Evolutionary conservation across 2,888 invertebrate species (phyloP), one percentile per base, ranked within the genome.

Genomic region (Sphaerophoria rueppellii): DNA sequence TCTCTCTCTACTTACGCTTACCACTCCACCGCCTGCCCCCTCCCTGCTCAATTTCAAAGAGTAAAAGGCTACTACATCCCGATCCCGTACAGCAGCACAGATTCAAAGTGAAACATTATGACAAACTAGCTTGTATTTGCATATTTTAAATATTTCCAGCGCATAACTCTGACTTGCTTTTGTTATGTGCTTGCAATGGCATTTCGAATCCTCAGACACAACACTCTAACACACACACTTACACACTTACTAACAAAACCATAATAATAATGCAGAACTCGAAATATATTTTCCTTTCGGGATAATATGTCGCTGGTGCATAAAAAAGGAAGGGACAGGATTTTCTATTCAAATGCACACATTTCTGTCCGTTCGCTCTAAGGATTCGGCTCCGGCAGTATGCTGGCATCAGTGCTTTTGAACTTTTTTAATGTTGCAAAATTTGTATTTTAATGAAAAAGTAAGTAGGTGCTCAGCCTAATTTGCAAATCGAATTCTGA

Each of bases 81-180:
- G 24, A 24, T 24, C 24, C 24, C 24, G 24, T 2, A 24, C 24
- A 24, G 14, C 7, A 4, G 32, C 12, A 14, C 14, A 11, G 11
- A 54, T 54, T 32, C 72, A 72, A 48, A 70, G 34, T 32, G 65
- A 52, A 58, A 54, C 75, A 58, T 75, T 75, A 75, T 81, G 81
- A 81, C 81, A 81, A 81, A 81, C 70, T 81, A 71, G 75, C 75
- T 81, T 71, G 71, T 50, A 81, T 81, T 75, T 81, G 81, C 81
- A 81, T 81, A 81, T 81, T 81, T 76, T 71, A 81, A 81, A 81
- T 81, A 81, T 81, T 81, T 81, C 67, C 58, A 71, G 75, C 81
- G 75, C 81, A 81, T 81, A 81, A 81, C 75, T 81, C 75, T 81
- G 71, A 67, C 71, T 81, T 46, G 81, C 75, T 71, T 71, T 43